These are phyloP conservation scores for Hucho hucho DNA, from an alignment of 2,113 vertebrate species.

Conservation along the genomic window DNA sequence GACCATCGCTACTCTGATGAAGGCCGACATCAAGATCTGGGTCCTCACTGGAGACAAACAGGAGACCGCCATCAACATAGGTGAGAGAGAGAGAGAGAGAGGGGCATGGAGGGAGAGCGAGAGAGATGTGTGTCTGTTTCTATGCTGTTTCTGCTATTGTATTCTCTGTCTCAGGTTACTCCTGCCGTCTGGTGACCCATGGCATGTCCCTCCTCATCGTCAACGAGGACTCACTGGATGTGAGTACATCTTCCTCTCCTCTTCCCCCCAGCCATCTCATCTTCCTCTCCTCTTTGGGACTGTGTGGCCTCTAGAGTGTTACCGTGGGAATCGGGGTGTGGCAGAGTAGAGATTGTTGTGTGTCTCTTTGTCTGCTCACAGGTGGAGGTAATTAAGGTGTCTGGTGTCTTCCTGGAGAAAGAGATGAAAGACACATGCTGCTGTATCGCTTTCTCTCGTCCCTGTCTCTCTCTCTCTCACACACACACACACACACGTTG, in stretches of 20 bases:
- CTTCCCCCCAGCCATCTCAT: constrained; percentile 6
- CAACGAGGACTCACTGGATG: constrained; percentile 95
- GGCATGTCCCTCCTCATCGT: constrained; percentile 97
- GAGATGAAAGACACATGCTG: not conserved
- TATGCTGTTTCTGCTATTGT: constrained; percentile 2
- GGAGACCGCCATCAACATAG: constrained; percentile 96
- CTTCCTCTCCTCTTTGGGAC: constrained; percentile 11
- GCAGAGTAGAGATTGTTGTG: constrained; percentile 53
- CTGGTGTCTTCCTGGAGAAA: constrained; percentile 68
- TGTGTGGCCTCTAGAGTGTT: constrained; percentile 42
- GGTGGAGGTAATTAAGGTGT: constrained; percentile 76
- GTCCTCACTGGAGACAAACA: constrained; percentile 96
- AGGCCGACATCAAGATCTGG: constrained; percentile 96
- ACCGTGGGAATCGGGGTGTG: constrained; percentile 66
- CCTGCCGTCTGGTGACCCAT: constrained; percentile 90
- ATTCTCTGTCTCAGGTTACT: constrained; percentile 84
- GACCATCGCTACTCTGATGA: constrained; percentile 90
- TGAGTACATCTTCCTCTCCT: constrained; percentile 74
- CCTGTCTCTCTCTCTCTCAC: not conserved
- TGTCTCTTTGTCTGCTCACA: constrained; percentile 69
- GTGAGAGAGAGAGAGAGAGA: constrained; percentile 58
- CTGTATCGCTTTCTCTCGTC: constrained; percentile 17
- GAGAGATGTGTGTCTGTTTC: not conserved
- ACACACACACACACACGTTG: constrained; percentile 5
- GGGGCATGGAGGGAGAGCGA: not conserved